These are phyloP conservation scores for Cirrhinus molitorella DNA, from an alignment of 2,797 vertebrate species.

Conservation along the genomic window DNA sequence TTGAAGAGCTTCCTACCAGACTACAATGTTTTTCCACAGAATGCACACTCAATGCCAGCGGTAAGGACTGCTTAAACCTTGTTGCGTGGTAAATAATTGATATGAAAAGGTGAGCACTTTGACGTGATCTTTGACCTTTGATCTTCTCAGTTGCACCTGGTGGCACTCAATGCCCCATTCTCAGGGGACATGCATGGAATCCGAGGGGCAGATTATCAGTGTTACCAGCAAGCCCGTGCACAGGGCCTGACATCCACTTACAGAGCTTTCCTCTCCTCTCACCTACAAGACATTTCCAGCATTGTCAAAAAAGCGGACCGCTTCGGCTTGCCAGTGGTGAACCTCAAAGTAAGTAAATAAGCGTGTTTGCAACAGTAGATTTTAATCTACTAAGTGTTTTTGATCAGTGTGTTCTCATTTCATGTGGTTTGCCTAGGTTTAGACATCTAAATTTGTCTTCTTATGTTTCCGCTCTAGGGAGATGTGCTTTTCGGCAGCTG, in stretches of 20 bases:
- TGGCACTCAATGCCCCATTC: constrained; percentile 87
- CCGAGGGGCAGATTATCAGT: constrained; percentile 90
- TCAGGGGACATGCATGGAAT: constrained; percentile 87
- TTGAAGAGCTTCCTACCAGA: constrained; percentile 50
- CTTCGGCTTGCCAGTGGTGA: constrained; percentile 86
- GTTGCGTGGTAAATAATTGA: constrained; percentile 7
- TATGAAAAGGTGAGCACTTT: background rate
- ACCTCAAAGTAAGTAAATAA: constrained; percentile 83
- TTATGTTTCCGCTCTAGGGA: constrained; percentile 75
- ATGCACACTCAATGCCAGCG: constrained; percentile 38
- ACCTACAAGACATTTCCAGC: constrained; percentile 91
- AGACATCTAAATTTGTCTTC: constrained; percentile 7
- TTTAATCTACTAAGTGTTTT: background rate
- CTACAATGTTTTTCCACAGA: constrained; percentile 51
- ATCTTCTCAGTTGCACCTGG: constrained; percentile 86
- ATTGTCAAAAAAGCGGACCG: constrained; percentile 90
- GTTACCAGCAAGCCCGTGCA: constrained; percentile 92
- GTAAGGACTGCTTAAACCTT: constrained; percentile 50
- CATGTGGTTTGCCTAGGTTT: background rate
- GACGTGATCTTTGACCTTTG: background rate
- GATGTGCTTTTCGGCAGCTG: constrained; percentile 90
- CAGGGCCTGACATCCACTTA: constrained; percentile 88
- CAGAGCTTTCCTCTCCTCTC: constrained; percentile 92
- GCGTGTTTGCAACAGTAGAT: background rate
- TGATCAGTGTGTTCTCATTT: background rate